Percentiles rank a stretch among this genome's conserved stretches.
phyloP scores from a whole-genome alignment of 1,140 invertebrate species.

The Bombus superbus region DNA sequence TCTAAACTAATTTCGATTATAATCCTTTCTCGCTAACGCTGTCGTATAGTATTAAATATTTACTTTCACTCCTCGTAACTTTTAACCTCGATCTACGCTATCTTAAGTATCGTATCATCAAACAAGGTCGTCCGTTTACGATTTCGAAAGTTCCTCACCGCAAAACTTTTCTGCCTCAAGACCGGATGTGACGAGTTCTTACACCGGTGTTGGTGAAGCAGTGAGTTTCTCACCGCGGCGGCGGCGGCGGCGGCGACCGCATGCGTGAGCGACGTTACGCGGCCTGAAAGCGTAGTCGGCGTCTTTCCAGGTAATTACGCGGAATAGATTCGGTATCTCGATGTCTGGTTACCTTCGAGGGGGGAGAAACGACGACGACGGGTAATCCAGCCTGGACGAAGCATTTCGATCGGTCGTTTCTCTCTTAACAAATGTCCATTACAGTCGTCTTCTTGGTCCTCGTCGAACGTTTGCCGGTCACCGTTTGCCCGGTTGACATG shows the following conservation, averaged over 20 bases:
- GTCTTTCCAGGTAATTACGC: constrained; percentile 68
- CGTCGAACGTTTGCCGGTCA: constrained; percentile 34
- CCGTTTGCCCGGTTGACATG: constrained; percentile 60
- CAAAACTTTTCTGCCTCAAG: neutral
- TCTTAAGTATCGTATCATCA: neutral
- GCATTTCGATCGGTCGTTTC: constrained; percentile 58
- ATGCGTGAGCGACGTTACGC: constrained; percentile 49
- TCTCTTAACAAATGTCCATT: constrained; percentile 76
- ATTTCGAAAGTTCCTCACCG: too few species aligned
- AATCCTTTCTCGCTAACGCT: too few species aligned
- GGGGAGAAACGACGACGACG: constrained; percentile 29
- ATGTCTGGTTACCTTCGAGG: constrained; percentile 52
- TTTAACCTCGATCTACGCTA: neutral
- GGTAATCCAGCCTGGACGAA: constrained; percentile 31
- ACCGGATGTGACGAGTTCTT: neutral
- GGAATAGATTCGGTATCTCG: constrained; percentile 74
- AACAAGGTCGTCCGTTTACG: too few species aligned
- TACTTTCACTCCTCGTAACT: neutral
- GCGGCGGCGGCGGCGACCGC: neutral
- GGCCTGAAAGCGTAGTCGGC: constrained; percentile 34
- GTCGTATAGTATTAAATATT: neutral
- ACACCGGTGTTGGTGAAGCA: constrained; percentile 18
- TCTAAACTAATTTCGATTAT: too few species aligned
- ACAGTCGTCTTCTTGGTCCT: constrained; percentile 57
- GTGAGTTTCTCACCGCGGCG: constrained; percentile 20